phyloP scores from a whole-genome alignment of 2,888 invertebrate genomes.

The Aphidius colemani region DNA sequence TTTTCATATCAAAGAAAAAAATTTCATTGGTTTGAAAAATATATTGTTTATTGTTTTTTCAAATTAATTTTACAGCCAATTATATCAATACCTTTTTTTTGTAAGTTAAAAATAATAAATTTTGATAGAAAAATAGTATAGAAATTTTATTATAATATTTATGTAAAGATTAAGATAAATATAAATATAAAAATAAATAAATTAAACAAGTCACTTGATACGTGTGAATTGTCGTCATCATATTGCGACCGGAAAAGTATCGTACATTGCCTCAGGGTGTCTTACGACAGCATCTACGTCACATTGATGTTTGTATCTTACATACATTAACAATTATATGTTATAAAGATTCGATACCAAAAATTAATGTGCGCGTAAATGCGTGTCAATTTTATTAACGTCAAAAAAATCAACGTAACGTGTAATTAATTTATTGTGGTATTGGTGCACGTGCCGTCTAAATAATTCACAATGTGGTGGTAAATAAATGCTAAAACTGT shows the following conservation, averaged over 20 bases:
- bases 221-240: slow-evolving; percentile 7
- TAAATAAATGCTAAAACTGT: too few species aligned
- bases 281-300: slow-evolving; percentile 19
- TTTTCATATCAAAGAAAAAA: too few species aligned
- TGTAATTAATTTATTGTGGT: not conserved
- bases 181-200: too few species aligned
- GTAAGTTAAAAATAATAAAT: too few species aligned
- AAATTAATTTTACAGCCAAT: too few species aligned
- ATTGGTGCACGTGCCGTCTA: slow-evolving; percentile 16
- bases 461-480: not conserved
- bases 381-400: not conserved
- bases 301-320: slow-evolving; percentile 18
- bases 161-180: too few species aligned
- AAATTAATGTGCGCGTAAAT: not conserved
- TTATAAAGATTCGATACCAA: too few species aligned
- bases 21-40: too few species aligned
- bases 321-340: slow-evolving; percentile 11
- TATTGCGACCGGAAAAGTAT: slow-evolving; percentile 18
- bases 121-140: too few species aligned
- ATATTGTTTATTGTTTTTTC: too few species aligned
- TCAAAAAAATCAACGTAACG: not conserved
- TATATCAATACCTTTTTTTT: too few species aligned
- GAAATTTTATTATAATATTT: too few species aligned
- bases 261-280: slow-evolving; percentile 24
- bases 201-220: not conserved